Evolutionary conservation across 2,113 vertebrate genomes (phyloP).

Genomic region (Podilymbus podiceps): DNA sequence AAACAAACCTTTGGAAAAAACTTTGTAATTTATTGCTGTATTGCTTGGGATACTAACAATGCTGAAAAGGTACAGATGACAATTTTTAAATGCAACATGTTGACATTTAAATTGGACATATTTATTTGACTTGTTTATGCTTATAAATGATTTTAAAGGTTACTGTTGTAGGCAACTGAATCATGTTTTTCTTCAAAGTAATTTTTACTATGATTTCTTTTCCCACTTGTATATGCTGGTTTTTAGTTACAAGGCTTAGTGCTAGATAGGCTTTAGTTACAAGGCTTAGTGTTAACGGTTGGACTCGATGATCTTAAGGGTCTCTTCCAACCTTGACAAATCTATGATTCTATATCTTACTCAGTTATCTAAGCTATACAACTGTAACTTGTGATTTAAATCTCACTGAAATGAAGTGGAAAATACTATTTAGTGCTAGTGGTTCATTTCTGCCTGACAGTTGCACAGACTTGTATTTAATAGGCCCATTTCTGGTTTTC

Average conservation of each 20-base stretch:
- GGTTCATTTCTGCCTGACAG: not conserved
- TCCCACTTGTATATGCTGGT: not conserved
- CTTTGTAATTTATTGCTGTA: not conserved
- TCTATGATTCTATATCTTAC: not conserved
- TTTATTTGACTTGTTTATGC: not conserved
- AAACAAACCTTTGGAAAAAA: not conserved
- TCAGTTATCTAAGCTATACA: not conserved
- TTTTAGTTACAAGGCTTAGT: not conserved
- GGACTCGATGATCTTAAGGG: too few relatives aligned
- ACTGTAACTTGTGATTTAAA: not conserved
- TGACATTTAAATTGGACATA: not conserved
- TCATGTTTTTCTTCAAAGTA: not conserved
- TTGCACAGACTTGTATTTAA: not conserved
- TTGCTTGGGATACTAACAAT: not conserved
- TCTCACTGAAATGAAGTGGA: not conserved
- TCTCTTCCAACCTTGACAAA: too few relatives aligned
- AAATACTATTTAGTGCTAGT: not conserved
- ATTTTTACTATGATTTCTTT: not conserved
- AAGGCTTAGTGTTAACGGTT: too few relatives aligned
- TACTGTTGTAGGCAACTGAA: not conserved
- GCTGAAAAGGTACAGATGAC: not conserved
- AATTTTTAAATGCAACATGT: not conserved
- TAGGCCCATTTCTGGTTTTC: rapidly evolving
- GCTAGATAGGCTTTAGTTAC: too few relatives aligned
- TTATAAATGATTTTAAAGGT: not conserved